phyloP scores from a whole-genome alignment of 1,140 invertebrate species.

The Drosophila dunni region DNA sequence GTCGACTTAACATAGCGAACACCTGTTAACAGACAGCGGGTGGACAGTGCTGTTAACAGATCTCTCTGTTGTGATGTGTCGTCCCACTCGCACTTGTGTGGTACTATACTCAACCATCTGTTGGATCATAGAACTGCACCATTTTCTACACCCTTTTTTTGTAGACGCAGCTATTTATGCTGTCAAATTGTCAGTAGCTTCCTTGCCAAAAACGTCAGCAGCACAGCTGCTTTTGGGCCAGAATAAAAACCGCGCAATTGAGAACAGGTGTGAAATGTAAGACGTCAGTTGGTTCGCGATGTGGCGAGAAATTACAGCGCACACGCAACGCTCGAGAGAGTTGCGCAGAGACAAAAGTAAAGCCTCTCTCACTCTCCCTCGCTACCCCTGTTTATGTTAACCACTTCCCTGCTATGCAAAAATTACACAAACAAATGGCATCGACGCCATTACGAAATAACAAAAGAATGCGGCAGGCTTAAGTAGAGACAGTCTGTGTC shows the following conservation, averaged over 20 bases:
- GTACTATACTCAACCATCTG: constrained; percentile 14
- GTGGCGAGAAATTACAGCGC: constrained; percentile 29
- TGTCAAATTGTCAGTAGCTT: constrained; percentile 58
- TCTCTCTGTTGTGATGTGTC: neutral
- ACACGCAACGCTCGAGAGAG: constrained; percentile 34
- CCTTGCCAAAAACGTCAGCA: constrained; percentile 6
- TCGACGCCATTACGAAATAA: constrained; percentile 69
- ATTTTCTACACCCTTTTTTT: constrained; percentile 6
- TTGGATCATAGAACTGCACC: constrained; percentile 8
- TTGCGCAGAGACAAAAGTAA: constrained; percentile 24
- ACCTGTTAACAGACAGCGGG: neutral
- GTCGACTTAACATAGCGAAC: constrained; percentile 10
- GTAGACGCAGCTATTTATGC: constrained; percentile 47
- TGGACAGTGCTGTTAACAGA: constrained; percentile 10
- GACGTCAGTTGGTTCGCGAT: constrained; percentile 45
- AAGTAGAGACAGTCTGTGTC: neutral
- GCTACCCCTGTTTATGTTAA: constrained; percentile 2
- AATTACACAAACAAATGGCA: constrained; percentile 57
- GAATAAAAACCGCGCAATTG: constrained; percentile 43
- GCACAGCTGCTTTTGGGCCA: constrained; percentile 19
- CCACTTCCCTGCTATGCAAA: constrained; percentile 58
- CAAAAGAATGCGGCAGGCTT: constrained; percentile 64
- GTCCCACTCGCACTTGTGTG: neutral
- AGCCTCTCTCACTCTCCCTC: neutral
- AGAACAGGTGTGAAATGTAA: constrained; percentile 74